A percentile compares a stretch with the other conserved stretches of the same genome.
Evolutionary conservation across 1,140 invertebrate genomes (phyloP).

Genomic region (Nomia melanderi): DNA sequence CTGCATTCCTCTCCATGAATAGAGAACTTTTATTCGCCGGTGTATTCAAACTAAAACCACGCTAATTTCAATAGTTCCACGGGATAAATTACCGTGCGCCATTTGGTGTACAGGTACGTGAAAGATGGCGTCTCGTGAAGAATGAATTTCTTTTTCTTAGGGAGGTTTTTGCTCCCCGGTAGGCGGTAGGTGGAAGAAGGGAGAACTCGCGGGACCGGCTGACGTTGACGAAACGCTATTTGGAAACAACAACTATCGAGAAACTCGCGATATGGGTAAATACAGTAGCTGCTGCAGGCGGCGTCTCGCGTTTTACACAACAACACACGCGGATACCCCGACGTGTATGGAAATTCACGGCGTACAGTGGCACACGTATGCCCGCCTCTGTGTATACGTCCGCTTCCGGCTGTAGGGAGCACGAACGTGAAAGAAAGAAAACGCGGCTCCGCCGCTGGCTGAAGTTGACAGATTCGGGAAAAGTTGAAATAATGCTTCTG

Average conservation of each 20-base stretch:
- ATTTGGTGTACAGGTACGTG: slow-evolving; percentile 26
- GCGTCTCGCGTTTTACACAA: slow-evolving; percentile 50
- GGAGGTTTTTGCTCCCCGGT: slow-evolving; percentile 47
- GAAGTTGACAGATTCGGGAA: slow-evolving; percentile 75
- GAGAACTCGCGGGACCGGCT: slow-evolving; percentile 38
- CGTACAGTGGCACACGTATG: slow-evolving; percentile 42
- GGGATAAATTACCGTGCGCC: slow-evolving; percentile 49
- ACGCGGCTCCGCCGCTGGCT: slow-evolving; percentile 68
- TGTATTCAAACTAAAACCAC: slow-evolving; percentile 17
- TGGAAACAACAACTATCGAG: slow-evolving; percentile 70
- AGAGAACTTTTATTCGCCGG: not conserved
- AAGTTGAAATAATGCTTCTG: slow-evolving; percentile 73
- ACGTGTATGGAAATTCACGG: slow-evolving; percentile 39
- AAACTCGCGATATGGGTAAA: slow-evolving; percentile 71
- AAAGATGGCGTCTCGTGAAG: slow-evolving; percentile 44
- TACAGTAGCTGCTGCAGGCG: slow-evolving; percentile 64
- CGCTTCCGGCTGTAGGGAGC: slow-evolving; percentile 59
- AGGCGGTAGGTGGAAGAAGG: not conserved
- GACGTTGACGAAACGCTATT: slow-evolving; percentile 71
- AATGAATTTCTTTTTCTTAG: slow-evolving; percentile 60
- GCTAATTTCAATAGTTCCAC: slow-evolving; percentile 29
- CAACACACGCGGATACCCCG: slow-evolving; percentile 14
- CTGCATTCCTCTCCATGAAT: not conserved
- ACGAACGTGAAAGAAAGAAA: slow-evolving; percentile 64
- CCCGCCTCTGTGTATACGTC: slow-evolving; percentile 16